Percentiles rank a stretch among this genome's conserved stretches.
Conservation (phyloP, 2,888 invertebrate genomes). For the Biston betularia region DNA sequence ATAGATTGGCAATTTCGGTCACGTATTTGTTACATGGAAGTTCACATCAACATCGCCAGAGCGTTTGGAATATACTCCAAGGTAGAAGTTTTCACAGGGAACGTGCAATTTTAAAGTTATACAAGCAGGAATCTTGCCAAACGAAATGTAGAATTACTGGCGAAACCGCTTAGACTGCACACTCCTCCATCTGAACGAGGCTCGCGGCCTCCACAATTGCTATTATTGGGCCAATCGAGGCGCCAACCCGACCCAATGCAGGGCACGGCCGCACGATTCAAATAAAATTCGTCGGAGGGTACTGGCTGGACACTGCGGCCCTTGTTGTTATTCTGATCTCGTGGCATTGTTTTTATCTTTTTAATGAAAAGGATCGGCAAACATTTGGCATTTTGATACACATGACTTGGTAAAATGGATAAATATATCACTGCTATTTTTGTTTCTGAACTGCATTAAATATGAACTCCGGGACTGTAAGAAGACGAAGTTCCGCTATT, state of each 20-base stretch:
- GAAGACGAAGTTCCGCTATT: constrained; percentile 14
- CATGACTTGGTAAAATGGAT: neutral
- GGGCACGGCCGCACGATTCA: constrained; percentile 74
- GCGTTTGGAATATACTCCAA: constrained; percentile 76
- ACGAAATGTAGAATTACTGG: constrained; percentile 47
- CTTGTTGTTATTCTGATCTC: constrained; percentile 85
- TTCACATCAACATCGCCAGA: constrained; percentile 71
- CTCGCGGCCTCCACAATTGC: constrained; percentile 67
- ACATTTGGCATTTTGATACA: constrained; percentile 76
- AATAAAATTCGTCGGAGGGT: constrained; percentile 80
- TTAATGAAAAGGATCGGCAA: constrained; percentile 84
- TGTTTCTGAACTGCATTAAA: neutral
- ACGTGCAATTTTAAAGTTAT: constrained; percentile 78
- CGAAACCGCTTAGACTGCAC: constrained; percentile 35
- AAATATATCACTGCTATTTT: neutral
- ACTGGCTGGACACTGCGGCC: constrained; percentile 78
- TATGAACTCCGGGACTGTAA: neutral
- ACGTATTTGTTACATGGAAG: constrained; percentile 71
- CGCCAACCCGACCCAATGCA: constrained; percentile 56
- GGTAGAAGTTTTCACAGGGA: constrained; percentile 76
- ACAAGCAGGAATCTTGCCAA: constrained; percentile 63
- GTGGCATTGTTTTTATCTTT: constrained; percentile 83
- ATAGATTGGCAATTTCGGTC: constrained; percentile 70
- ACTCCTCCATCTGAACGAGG: constrained; percentile 43
- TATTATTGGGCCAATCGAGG: constrained; percentile 81